Evolutionary conservation across 2,113 vertebrate genomes (phyloP).

Genomic region (Candoia aspera): DNA sequence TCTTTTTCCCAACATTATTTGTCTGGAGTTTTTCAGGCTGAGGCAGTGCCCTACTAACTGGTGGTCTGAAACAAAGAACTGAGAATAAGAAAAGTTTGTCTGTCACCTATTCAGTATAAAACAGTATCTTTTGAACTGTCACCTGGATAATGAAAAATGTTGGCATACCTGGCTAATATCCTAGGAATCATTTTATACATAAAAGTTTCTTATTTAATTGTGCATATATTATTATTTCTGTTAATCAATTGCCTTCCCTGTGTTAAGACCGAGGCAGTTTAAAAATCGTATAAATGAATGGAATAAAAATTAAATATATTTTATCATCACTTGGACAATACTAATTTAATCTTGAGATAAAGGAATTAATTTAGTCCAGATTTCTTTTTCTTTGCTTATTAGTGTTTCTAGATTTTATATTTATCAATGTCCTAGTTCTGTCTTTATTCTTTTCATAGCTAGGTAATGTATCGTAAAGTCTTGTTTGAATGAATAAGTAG

Average conservation of each 20-base stretch:
- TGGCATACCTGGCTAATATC: not conserved
- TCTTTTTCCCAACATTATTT: conserved; percentile 98
- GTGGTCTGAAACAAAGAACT: conserved; percentile 89
- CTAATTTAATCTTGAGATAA: not conserved
- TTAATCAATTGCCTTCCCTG: not conserved
- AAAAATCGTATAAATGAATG: not conserved
- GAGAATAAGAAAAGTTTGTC: conserved; percentile 72
- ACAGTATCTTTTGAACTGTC: conserved; percentile 56
- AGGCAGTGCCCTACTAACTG: conserved; percentile 96
- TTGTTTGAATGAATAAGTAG: not conserved
- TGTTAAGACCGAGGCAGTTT: not conserved
- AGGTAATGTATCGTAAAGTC: not conserved
- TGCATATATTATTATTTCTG: not conserved
- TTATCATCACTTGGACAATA: not conserved
- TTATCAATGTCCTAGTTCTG: not conserved
- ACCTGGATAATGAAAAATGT: conserved; percentile 16
- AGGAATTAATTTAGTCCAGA: not conserved
- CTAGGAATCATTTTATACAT: conserved; percentile 1
- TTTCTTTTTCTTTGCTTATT: not conserved
- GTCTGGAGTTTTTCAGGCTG: conserved; percentile 97
- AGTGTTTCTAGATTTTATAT: not conserved
- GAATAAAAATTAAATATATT: not conserved
- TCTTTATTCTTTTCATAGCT: not conserved
- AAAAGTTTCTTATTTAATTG: not conserved
- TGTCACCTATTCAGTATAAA: conserved; percentile 66